Evolutionary conservation across 2,113 vertebrate species (phyloP).

Genomic region (Sylvietta virens): DNA sequence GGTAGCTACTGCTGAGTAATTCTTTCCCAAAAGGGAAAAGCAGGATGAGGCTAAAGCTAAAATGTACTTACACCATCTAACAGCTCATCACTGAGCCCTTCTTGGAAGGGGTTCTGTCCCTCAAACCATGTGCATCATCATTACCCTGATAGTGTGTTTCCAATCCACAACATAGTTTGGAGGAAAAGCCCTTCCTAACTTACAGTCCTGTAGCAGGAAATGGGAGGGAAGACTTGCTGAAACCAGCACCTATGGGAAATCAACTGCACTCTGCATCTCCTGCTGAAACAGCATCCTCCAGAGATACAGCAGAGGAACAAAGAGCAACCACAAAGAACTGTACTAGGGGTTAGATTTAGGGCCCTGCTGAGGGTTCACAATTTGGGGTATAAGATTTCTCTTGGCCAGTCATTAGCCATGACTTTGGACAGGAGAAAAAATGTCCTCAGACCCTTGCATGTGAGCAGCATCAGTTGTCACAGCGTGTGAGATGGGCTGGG

Average conservation of each 20-base stretch:
- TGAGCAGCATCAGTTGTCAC: rapidly evolving
- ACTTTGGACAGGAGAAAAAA: background rate
- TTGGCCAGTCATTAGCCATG: background rate
- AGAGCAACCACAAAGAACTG: background rate
- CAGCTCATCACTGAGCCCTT: background rate
- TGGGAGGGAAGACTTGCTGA: background rate
- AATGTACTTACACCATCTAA: background rate
- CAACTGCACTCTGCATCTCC: background rate
- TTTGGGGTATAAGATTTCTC: background rate
- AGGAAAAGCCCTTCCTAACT: background rate
- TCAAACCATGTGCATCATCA: background rate
- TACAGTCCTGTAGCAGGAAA: background rate
- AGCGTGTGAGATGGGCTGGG: background rate
- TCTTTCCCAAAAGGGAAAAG: background rate
- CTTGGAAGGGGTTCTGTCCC: background rate
- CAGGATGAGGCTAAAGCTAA: background rate
- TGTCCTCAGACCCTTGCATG: background rate
- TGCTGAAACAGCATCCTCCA: background rate
- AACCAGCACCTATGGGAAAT: background rate
- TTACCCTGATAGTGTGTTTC: background rate
- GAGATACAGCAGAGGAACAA: background rate
- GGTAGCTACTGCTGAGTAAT: background rate
- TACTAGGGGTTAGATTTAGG: background rate
- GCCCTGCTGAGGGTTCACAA: background rate
- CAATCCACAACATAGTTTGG: background rate